Evolutionary conservation across 1,140 invertebrate species (phyloP), one percentile per base, ranked within the genome.

Genomic region (Lasioglossum baleicum): DNA sequence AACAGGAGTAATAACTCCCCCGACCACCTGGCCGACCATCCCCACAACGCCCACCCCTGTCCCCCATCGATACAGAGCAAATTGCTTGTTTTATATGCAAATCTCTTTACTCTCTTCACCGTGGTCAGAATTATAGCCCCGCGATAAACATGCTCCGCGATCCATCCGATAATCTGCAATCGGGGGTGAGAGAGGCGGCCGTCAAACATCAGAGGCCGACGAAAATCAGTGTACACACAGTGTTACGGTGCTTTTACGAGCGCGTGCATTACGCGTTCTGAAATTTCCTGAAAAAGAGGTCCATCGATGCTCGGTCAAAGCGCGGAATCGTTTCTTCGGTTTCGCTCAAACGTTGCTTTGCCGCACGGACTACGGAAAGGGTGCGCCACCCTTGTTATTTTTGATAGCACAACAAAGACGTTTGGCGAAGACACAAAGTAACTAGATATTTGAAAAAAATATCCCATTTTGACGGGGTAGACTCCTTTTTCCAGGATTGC

Each of bases 11-110:
- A 79, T 73, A 70, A 65, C 31, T 31, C 48, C 48, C 48, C 51
- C 17, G 17, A 15, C 51, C 48, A 51, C 48, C 15, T 42, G 42
- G 42, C 42, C 44, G 44, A 10, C 44, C 44, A 10, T 10, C 11
- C 8, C 7, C 44, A 10, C 44, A 10, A 26, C 44, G 42, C 42
- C 42, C 6, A 44, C 42, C 44, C 10, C 44, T 8, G 7, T 11
- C 44, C 17, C 51, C 35, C 56, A 26, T 70, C 68, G 61, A 65
- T 56, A 73, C 61, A 48, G 69, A 84, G 75, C 77, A 82, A 78
- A 85, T 82, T 75, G 71, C 80, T 85, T 83, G 66, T 80, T 80
- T 81, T 80, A 65, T 75, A 86, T 86, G 83, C 80, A 86, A 86
- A 85, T 86, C 72, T 77, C 83, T 77, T 75, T 72, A 75, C 48